Percentiles rank a stretch among this genome's conserved stretches.
phyloP scores from a whole-genome alignment of 2,797 vertebrate species.

The Gymnoscopelus braueri region DNA sequence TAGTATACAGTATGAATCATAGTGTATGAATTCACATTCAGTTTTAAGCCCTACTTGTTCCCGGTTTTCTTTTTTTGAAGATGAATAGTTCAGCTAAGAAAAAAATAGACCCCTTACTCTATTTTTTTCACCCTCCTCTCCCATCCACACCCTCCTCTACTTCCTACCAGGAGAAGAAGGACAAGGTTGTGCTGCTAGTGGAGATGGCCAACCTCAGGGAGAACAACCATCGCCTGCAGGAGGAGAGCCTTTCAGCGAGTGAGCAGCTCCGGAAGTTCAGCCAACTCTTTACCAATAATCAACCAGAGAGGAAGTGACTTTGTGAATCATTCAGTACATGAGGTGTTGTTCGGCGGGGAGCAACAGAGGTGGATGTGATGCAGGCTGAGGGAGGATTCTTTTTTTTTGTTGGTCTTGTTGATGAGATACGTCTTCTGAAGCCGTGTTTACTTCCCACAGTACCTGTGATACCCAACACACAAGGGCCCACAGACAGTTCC shows the following conservation, averaged over 20 bases:
- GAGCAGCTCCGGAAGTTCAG: constrained; percentile 92
- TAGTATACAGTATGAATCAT: no score
- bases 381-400: constrained; percentile 17
- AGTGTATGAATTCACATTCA: no score
- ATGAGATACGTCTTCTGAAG: constrained; percentile 9
- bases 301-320: constrained; percentile 73
- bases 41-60: no score
- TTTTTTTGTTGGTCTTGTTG: neutral
- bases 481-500: constrained; percentile 30
- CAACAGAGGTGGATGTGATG: constrained; percentile 35
- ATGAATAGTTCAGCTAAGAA: no score
- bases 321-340: constrained; percentile 37
- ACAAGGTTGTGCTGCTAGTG: constrained; percentile 89
- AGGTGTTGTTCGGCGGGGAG: constrained; percentile 50
- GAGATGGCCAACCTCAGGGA: constrained; percentile 91
- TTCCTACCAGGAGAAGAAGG: constrained; percentile 88
- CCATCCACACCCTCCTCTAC: neutral
- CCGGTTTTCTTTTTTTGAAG: no score
- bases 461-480: constrained; percentile 53
- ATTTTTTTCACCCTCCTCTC: neutral
- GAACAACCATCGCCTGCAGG: constrained; percentile 92
- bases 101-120: no score
- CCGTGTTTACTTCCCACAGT: constrained; percentile 4
- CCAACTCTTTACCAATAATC: constrained; percentile 78
- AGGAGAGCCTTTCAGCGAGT: constrained; percentile 87